A percentile compares a stretch with the other conserved stretches of the same genome.
These are phyloP conservation scores for Habroteleia sp. DNA, from an alignment of 2,888 invertebrate genomes.

Conservation along the genomic window DNA sequence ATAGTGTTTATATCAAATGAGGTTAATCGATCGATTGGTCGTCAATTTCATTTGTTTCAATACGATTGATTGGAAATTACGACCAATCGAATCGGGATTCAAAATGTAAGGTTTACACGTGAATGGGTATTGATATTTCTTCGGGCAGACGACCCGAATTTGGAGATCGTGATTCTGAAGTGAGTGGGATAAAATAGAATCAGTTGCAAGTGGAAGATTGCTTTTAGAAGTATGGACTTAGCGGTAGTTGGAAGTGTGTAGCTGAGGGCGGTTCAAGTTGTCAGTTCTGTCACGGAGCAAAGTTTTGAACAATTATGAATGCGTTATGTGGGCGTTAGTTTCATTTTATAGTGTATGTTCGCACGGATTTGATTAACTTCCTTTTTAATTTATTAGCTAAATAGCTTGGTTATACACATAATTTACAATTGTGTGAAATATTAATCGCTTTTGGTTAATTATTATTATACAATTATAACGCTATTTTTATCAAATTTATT, in stretches of 20 bases:
- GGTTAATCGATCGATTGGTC: too few relatives aligned
- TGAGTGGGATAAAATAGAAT: slow-evolving; percentile 2
- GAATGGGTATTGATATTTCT: slow-evolving; percentile 33
- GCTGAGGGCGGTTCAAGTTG: slow-evolving; percentile 11
- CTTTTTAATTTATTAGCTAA: too few relatives aligned
- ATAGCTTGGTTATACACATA: too few relatives aligned
- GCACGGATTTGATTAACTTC: too few relatives aligned
- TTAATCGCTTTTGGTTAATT: too few relatives aligned
- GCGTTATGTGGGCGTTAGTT: too few relatives aligned
- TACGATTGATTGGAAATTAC: not conserved
- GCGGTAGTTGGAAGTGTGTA: slow-evolving; percentile 14
- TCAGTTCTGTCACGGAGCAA: slow-evolving; percentile 37
- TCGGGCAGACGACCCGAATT: slow-evolving; percentile 1
- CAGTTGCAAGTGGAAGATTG: slow-evolving; percentile 39
- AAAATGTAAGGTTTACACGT: slow-evolving; percentile 46
- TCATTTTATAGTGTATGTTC: too few relatives aligned
- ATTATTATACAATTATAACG: too few relatives aligned
- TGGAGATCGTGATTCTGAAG: slow-evolving; percentile 8
- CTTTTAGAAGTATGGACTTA: slow-evolving; percentile 32
- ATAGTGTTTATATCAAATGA: too few relatives aligned
- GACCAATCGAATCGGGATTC: slow-evolving; percentile 5
- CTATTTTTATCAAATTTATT: too few relatives aligned
- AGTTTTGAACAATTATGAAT: slow-evolving; percentile 28
- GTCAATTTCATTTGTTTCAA: not conserved
- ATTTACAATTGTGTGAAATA: too few relatives aligned